Conservation (phyloP, 2,888 invertebrate genomes). For the Drosophila testacea region DNA sequence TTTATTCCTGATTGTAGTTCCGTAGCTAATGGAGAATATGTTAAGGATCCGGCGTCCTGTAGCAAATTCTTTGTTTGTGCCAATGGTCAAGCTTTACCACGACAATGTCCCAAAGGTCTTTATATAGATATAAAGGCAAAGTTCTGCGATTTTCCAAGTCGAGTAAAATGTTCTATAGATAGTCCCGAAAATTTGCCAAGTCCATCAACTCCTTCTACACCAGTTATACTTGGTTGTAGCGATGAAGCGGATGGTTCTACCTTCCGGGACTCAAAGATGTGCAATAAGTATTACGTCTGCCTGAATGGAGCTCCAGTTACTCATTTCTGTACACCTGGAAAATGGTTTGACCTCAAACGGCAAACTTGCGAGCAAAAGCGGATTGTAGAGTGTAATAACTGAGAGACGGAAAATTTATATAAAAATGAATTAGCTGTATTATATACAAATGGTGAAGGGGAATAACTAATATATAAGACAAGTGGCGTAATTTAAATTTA, state of each 20-base stretch:
- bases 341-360: conserved; percentile 56
- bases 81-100: conserved; percentile 32
- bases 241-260: conserved; percentile 26
- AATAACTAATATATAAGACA: conserved; percentile 9
- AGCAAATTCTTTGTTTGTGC: conserved; percentile 50
- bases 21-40: conserved; percentile 35
- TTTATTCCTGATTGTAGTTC: conserved; percentile 37
- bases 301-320: conserved; percentile 32
- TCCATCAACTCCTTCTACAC: background rate
- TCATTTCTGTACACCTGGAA: conserved; percentile 58
- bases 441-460: conserved; percentile 33
- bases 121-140: conserved; percentile 30
- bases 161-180: conserved; percentile 32
- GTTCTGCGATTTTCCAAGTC: conserved; percentile 42
- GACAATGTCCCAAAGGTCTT: conserved; percentile 50
- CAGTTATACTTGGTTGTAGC: conserved; percentile 32
- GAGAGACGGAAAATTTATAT: background rate
- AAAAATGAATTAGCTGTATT: background rate
- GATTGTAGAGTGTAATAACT: conserved; percentile 27
- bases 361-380: conserved; percentile 37
- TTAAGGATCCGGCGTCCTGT: conserved; percentile 39
- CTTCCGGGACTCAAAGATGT: conserved; percentile 40
- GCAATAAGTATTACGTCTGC: conserved; percentile 64
- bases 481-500: conserved; percentile 35
- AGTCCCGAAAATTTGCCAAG: background rate